Evolutionary conservation across 2,888 invertebrate genomes (phyloP), one percentile per base, ranked within the genome.

Genomic region (Aphodius granarius): DNA sequence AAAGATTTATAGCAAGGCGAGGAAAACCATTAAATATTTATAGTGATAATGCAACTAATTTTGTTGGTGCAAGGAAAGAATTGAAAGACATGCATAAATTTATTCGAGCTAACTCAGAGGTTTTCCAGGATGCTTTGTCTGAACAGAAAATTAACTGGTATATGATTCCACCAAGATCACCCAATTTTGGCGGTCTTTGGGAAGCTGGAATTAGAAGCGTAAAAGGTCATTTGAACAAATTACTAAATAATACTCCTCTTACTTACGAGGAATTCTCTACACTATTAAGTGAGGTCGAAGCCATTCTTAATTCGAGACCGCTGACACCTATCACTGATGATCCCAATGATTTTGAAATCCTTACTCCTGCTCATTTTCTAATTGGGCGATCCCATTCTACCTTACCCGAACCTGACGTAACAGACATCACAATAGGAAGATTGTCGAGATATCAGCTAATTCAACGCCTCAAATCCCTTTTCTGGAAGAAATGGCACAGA

Each of bases 11-110:
- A 4, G 75, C 82, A 6, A 66, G 84, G 64, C 66, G 84, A 21
- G 84, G 85, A 0, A 66, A 74, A 17, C 78, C 80, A 3, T 19
- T 16, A 3, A 73, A 81, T 4, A 78, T 86, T 0, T 81, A 79
- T 66, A 81, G 81, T 6, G 84, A 86, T 73, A 83, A 83, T 71
- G 84, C 82, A 0, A 81, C 81, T 0, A 85, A 83, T 70, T 85
- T 84, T 72, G 76, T 82, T 0, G 85, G 83, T 5, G 83, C 84
- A 3, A 78, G 81, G 9, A 79, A 79, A 6, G 75, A 81, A 64
- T 71, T 83, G 20, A 15, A 71, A 22, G 71, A 43, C 23, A 23
- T 23, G 23, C 9, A 23, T 23, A 23, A 23, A 23, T 23, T 23
- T 23, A 23, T 23, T 23, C 23, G 9, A 23, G 23, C 4, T 5